These are phyloP conservation scores for Aegotheles bennettii DNA, from an alignment of 2,113 vertebrate genomes.

Conservation along the genomic window DNA sequence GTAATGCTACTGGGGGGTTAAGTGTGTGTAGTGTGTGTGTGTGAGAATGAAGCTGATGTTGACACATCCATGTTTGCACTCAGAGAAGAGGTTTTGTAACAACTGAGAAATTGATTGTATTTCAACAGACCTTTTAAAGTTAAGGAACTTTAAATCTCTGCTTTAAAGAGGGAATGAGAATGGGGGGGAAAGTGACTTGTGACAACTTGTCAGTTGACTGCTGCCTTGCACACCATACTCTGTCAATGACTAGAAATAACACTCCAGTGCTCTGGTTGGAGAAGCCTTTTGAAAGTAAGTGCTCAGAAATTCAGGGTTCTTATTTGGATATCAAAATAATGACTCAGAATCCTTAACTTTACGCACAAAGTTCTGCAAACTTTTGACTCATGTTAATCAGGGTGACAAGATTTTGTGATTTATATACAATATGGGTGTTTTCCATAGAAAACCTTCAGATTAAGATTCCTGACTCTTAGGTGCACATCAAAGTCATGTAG, in stretches of 20 bases:
- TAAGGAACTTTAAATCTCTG: background rate
- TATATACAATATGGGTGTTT: background rate
- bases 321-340: background rate
- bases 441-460: constrained; percentile 19
- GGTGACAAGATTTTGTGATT: constrained; percentile 1
- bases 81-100: background rate
- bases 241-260: background rate
- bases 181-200: background rate
- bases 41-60: background rate
- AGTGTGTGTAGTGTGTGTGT: background rate
- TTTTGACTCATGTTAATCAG: background rate
- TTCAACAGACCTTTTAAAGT: background rate
- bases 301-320: background rate
- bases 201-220: too few relatives aligned
- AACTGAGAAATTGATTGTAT: background rate
- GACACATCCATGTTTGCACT: background rate
- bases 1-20: constrained; percentile 50
- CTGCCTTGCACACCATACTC: background rate
- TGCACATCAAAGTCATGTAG: constrained; percentile 56
- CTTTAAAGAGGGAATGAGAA: background rate
- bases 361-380: background rate
- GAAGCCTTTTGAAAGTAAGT: background rate
- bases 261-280: background rate
- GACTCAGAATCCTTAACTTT: background rate
- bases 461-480: constrained; percentile 48